Evolutionary conservation across 2,888 invertebrate species (phyloP), one percentile per base, ranked within the genome.

Genomic region (Nipponacmea schrenckii): DNA sequence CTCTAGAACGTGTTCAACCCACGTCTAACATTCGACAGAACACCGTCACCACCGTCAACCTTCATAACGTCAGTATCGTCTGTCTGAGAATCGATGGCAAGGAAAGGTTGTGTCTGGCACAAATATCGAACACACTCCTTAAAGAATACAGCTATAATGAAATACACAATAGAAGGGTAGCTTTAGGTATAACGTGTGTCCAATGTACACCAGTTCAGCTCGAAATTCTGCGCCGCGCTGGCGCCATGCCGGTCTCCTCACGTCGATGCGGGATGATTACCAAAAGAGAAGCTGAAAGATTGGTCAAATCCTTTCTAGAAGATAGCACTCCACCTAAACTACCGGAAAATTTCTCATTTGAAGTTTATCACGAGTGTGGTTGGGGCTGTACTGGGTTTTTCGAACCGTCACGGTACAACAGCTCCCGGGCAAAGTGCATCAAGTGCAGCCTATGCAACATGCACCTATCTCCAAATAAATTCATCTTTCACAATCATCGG

Each of bases 131-230:
- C 90, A 98, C 97, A 0, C 91, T 98, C 3, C 91, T 98, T 20
- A 97, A 97, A 77, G 94, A 95, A 87, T 98, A 96, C 91, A 97
- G 96, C 80, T 98, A 98, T 91, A 98, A 98, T 90, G 98, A 98
- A 91, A 98, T 98, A 74, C 98, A 98, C 90, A 98, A 98, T 90
- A 91, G 87, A 12, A 79, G 87, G 0, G 97, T 98, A 0, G 98
- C 98, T 0, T 91, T 98, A 72, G 98, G 97, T 71, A 96, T 93
- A 82, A 94, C 94, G 1, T 94, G 94, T 86, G 93, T 94, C 14
- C 94, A 94, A 85, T 98, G 98, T 87, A 98, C 98, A 0, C 98
- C 98, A 0, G 97, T 97, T 0, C 98, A 98, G 89, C 89, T 98
- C 81, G 98, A 98, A 90, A 96, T 97, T 79, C 89, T 98, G 56